These are phyloP conservation scores for Stylophora pistillata DNA, from an alignment of 64 coral and sea anemone genomes.

Conservation along the genomic window DNA sequence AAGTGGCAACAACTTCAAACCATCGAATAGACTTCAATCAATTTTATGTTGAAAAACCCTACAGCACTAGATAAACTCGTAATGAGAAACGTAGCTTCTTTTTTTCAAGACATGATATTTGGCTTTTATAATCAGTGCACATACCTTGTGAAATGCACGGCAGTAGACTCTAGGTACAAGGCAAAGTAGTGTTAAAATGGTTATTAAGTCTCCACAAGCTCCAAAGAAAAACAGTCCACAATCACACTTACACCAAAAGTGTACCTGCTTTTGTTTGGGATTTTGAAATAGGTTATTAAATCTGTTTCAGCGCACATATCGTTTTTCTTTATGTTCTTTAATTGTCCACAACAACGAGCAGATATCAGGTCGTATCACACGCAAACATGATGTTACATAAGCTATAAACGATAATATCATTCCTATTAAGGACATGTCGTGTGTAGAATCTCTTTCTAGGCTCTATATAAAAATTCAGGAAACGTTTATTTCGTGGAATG, in stretches of 20 bases:
- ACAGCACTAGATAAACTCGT: too few relatives aligned
- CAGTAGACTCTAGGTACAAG: too few relatives aligned
- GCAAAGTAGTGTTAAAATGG: too few relatives aligned
- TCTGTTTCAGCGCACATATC: slow-evolving; percentile 5
- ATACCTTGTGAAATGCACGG: too few relatives aligned
- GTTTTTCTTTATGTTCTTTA: background rate
- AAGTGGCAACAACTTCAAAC: too few relatives aligned
- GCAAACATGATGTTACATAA: background rate
- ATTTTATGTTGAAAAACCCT: too few relatives aligned
- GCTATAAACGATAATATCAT: background rate
- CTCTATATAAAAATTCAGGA: background rate
- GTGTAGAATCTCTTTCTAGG: background rate
- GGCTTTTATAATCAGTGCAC: too few relatives aligned
- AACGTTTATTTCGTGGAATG: background rate
- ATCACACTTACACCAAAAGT: background rate
- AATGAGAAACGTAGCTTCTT: too few relatives aligned
- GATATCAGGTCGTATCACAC: slow-evolving; percentile 15
- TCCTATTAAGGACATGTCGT: background rate
- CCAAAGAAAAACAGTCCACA: background rate
- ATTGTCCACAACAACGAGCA: slow-evolving; percentile 42
- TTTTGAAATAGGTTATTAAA: background rate
- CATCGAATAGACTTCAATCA: too few relatives aligned
- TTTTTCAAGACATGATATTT: too few relatives aligned
- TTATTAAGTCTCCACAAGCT: too few relatives aligned
- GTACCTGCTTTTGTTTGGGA: slow-evolving; percentile 1